Conservation (phyloP, 2,113 vertebrate species). For the Neoarius graeffei region DNA sequence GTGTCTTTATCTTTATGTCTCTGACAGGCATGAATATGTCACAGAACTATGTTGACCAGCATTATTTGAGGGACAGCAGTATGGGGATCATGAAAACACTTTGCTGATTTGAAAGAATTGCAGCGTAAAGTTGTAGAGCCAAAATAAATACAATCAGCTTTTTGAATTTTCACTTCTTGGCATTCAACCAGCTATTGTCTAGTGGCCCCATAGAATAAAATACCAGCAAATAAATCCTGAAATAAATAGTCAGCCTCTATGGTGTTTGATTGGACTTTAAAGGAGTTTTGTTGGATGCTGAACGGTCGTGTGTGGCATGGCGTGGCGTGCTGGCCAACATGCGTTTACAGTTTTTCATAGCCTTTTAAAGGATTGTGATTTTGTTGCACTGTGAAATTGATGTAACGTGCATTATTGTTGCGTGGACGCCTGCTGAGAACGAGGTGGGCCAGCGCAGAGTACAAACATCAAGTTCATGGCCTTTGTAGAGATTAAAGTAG, state of each 20-base stretch:
- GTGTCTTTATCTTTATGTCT: too few relatives aligned
- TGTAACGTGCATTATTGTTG: conserved; percentile 12
- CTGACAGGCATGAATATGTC: too few relatives aligned
- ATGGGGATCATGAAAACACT: conserved; percentile 96
- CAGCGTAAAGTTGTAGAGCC: conserved; percentile 82
- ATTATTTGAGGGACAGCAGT: conserved; percentile 90
- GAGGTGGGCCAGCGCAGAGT: not conserved
- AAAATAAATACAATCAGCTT: conserved; percentile 99
- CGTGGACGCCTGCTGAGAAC: not conserved
- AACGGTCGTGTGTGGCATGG: not conserved
- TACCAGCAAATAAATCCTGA: conserved; percentile 85
- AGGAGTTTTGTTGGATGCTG: conserved; percentile 58
- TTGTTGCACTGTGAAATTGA: conserved; percentile 10
- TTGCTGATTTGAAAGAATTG: conserved; percentile 98
- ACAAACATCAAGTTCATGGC: not conserved
- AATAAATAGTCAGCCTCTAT: conserved; percentile 85
- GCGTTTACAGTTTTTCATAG: not conserved
- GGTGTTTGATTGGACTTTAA: conserved; percentile 73
- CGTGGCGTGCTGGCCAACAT: not conserved
- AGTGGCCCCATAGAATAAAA: conserved; percentile 69
- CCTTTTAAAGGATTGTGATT: conserved; percentile 21
- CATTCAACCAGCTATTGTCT: conserved; percentile 77
- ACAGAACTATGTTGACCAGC: conserved; percentile 57
- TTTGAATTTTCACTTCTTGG: conserved; percentile 92
- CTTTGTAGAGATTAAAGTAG: not conserved